Conservation (phyloP, 2,888 invertebrate genomes). For the Metallyticus violacea region DNA sequence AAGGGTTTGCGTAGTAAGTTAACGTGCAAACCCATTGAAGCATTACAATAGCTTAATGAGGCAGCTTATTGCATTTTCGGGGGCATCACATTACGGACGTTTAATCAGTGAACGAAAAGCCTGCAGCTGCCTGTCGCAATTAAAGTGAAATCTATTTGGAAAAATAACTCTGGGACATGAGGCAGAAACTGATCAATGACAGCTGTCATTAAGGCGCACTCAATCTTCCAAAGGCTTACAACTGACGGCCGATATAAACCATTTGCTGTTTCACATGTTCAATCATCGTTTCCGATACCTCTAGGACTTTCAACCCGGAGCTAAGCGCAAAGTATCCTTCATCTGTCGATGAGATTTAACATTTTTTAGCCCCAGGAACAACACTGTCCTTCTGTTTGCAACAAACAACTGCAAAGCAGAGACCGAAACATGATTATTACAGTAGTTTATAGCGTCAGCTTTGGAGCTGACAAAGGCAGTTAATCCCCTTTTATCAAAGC, state of each 20-base stretch:
- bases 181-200: neutral
- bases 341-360: neutral
- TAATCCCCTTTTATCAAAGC: too few species aligned
- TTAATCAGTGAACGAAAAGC: neutral
- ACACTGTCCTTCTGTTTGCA: too few species aligned
- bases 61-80: too few species aligned
- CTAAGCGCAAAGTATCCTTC: too few species aligned
- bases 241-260: neutral
- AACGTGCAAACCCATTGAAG: neutral
- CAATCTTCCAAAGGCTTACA: neutral
- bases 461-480: neutral
- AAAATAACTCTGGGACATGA: neutral
- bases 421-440: neutral
- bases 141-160: neutral
- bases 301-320: neutral
- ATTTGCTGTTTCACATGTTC: too few species aligned
- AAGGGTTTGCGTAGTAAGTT: neutral
- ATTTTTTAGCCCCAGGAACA: neutral
- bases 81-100: neutral
- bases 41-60: too few species aligned
- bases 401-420: too few species aligned
- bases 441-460: neutral
- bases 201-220: neutral
- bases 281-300: neutral
- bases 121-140: neutral